Percentiles rank a stretch among this genome's conserved stretches.
phyloP scores from a whole-genome alignment of 2,888 invertebrate genomes.

The Elmis aenea region DNA sequence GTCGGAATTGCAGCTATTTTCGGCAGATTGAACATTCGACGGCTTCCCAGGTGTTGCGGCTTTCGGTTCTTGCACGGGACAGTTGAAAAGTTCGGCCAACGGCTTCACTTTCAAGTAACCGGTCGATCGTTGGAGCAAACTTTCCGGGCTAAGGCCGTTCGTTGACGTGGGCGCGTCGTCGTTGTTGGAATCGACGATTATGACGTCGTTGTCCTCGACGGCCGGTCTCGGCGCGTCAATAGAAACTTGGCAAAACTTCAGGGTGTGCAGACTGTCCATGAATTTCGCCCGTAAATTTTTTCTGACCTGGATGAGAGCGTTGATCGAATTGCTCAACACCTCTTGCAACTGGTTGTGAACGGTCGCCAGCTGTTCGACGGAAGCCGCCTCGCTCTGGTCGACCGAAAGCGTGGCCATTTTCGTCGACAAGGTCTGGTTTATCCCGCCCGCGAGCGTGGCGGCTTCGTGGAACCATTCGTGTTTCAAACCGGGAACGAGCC shows the following conservation, averaged over 20 bases:
- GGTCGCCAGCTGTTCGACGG: slow-evolving; percentile 49
- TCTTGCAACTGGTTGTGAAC: slow-evolving; percentile 55
- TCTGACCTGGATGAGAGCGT: slow-evolving; percentile 52
- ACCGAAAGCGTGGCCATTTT: slow-evolving; percentile 52
- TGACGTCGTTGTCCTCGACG: slow-evolving; percentile 49
- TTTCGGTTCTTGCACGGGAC: not conserved
- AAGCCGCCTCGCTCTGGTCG: slow-evolving; percentile 49
- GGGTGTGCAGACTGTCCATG: slow-evolving; percentile 47
- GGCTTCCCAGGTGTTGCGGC: not conserved
- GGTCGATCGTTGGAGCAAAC: not conserved
- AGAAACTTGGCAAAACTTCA: slow-evolving; percentile 45
- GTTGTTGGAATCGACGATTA: slow-evolving; percentile 50
- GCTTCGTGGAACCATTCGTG: slow-evolving; percentile 58
- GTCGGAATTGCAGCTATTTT: too few relatives aligned
- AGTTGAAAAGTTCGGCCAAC: too few relatives aligned
- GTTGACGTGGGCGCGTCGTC: not conserved
- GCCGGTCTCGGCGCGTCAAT: not conserved
- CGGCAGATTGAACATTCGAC: not conserved
- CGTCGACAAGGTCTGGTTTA: slow-evolving; percentile 53
- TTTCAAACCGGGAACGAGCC: slow-evolving; percentile 27
- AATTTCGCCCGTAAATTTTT: slow-evolving; percentile 54
- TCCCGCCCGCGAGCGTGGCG: slow-evolving; percentile 52
- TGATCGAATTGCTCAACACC: slow-evolving; percentile 51
- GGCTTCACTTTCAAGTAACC: slow-evolving; percentile 14
- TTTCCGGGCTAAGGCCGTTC: not conserved